Evolutionary conservation across 2,113 vertebrate species (phyloP).

Genomic region (Pachycephala philippinensis): DNA sequence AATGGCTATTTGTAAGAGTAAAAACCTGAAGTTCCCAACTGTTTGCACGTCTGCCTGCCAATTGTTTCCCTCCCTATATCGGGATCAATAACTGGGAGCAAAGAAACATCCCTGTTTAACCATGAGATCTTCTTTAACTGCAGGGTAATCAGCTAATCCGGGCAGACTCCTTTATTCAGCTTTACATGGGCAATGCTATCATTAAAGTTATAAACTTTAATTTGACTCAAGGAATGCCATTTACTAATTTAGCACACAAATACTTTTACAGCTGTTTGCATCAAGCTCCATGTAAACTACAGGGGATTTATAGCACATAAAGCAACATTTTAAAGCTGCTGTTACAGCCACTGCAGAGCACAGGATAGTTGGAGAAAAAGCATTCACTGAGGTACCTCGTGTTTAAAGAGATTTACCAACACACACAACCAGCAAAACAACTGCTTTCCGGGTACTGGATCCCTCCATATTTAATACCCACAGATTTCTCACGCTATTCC

Average conservation of each 20-base stretch:
- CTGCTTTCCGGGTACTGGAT: not conserved
- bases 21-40: not conserved
- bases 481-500: not conserved
- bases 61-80: not conserved
- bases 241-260: not conserved
- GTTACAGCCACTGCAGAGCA: not conserved
- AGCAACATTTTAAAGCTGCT: not conserved
- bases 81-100: not conserved
- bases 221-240: not conserved
- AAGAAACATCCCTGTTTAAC: not conserved
- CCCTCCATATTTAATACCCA: not conserved
- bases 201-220: slow-evolving; percentile 2
- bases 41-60: not conserved
- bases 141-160: not conserved
- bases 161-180: not conserved
- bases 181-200: not conserved
- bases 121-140: not conserved
- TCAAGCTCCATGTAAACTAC: not conserved
- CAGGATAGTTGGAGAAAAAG: not conserved
- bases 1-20: not conserved
- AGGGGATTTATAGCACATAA: not conserved
- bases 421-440: not conserved
- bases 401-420: not conserved
- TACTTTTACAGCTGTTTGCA: not conserved
- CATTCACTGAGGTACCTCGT: not conserved